Conservation (phyloP, 30 jellyfish, hydroid and myxozoan genomes). For the Turritopsis rubra region DNA sequence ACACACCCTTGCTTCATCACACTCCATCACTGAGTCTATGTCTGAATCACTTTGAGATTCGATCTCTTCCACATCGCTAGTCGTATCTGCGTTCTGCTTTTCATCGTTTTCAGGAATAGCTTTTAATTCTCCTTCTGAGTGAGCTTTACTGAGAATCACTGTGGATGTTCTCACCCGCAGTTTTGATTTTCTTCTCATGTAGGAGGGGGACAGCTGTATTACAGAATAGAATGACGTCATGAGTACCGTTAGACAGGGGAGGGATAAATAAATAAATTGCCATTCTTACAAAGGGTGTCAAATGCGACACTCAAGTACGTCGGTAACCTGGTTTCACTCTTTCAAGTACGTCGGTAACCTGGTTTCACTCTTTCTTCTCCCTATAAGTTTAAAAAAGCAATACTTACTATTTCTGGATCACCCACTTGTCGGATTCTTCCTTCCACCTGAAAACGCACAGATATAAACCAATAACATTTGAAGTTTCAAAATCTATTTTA, state of each 20-base stretch:
- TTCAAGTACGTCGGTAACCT: too few species aligned
- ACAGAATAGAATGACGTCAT: too few species aligned
- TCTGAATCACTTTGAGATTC: slow-evolving; percentile 14
- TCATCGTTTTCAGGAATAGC: not conserved
- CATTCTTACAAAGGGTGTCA: not conserved
- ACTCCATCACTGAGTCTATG: slow-evolving; percentile 7
- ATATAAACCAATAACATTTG: not conserved
- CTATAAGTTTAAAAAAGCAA: too few species aligned
- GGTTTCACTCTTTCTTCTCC: too few species aligned
- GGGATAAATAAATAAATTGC: not conserved
- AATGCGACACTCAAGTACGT: too few species aligned
- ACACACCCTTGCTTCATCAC: slow-evolving; percentile 19
- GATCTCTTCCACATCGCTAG: slow-evolving; percentile 14
- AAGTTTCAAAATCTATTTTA: not conserved
- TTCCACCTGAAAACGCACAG: slow-evolving; percentile 40
- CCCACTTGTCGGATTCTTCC: slow-evolving; percentile 59
- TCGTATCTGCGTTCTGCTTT: not conserved
- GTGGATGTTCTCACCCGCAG: not conserved
- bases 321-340: too few species aligned
- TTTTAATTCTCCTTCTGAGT: not conserved
- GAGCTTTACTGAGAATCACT: slow-evolving; percentile 2
- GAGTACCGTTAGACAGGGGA: too few species aligned
- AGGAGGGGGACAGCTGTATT: slow-evolving; percentile 13
- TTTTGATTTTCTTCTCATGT: slow-evolving; percentile 25
- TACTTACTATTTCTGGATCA: slow-evolving; percentile 28